A percentile compares a stretch with the other conserved stretches of the same genome.
These are phyloP conservation scores for Acrobasis suavella DNA, from an alignment of 2,888 invertebrate genomes.

Conservation along the genomic window DNA sequence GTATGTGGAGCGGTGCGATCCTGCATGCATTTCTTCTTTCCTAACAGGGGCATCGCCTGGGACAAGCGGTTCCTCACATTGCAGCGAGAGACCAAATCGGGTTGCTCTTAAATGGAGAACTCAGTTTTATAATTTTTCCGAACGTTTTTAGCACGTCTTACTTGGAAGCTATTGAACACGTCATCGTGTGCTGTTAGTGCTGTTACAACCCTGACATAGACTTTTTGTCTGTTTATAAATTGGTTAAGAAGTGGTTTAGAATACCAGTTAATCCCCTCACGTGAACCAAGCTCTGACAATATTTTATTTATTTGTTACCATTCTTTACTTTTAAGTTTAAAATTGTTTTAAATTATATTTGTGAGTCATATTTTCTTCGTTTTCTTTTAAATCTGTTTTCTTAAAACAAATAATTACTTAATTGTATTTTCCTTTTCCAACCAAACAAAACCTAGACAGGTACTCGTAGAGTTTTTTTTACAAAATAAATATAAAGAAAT, in stretches of 20 bases:
- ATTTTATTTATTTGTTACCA: not conserved
- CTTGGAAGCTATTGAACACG: conserved; percentile 6
- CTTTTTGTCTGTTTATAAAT: not conserved
- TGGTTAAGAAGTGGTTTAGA: not conserved
- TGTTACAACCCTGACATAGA: conserved; percentile 12
- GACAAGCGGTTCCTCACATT: conserved; percentile 42
- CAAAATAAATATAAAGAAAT: too few species aligned
- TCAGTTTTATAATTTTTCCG: conserved; percentile 45
- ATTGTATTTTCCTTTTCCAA: too few species aligned
- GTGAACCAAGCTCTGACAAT: too few species aligned
- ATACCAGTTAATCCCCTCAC: not conserved
- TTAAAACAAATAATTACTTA: too few species aligned
- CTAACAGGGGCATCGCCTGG: conserved; percentile 50
- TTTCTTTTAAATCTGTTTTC: too few species aligned
- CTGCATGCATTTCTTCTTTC: conserved; percentile 47
- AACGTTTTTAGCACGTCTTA: conserved; percentile 12
- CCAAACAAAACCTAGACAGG: too few species aligned
- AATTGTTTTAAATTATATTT: too few species aligned
- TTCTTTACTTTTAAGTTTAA: not conserved
- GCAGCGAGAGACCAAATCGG: conserved; percentile 52
- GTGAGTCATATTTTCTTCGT: too few species aligned
- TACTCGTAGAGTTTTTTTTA: too few species aligned
- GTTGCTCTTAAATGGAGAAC: conserved; percentile 42
- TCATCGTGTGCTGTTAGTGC: conserved; percentile 17
- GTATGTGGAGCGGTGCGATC: conserved; percentile 42